A percentile compares a stretch with the other conserved stretches of the same genome.
Conservation (phyloP, 2,113 vertebrate species). For the Macaca nemestrina region DNA sequence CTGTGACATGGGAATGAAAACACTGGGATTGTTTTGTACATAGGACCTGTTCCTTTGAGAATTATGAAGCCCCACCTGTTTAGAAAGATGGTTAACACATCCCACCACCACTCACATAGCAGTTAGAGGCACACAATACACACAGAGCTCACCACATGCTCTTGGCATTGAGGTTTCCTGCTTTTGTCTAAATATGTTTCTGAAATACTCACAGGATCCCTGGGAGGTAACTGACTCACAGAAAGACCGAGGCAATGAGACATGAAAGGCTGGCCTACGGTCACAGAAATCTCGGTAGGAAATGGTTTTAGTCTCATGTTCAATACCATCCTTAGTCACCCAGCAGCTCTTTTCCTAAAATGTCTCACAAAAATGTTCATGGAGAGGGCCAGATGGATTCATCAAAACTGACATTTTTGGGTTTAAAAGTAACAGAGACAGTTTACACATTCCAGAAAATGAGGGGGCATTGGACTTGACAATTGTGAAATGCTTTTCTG, state of each 20-base stretch:
- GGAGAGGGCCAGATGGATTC: constrained; percentile 68
- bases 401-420: constrained; percentile 46
- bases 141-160: background rate
- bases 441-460: constrained; percentile 69
- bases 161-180: background rate
- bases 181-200: constrained; percentile 28
- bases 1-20: background rate
- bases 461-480: constrained; percentile 55
- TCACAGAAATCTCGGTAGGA: constrained; percentile 28
- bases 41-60: background rate
- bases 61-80: background rate
- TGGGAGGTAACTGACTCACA: constrained; percentile 33
- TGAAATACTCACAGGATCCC: constrained; percentile 11
- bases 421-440: constrained; percentile 74
- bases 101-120: background rate
- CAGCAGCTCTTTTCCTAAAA: constrained; percentile 55
- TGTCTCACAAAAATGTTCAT: constrained; percentile 47
- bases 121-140: background rate
- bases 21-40: background rate
- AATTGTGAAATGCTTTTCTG: constrained; percentile 71
- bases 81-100: background rate
- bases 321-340: background rate
- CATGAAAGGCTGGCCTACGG: constrained; percentile 9
- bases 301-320: constrained; percentile 28
- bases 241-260: constrained; percentile 63